Percentiles rank a stretch among this genome's conserved stretches.
phyloP scores from a whole-genome alignment of 37 sponge, comb jelly and placozoan species.

The Ianthella basta region DNA sequence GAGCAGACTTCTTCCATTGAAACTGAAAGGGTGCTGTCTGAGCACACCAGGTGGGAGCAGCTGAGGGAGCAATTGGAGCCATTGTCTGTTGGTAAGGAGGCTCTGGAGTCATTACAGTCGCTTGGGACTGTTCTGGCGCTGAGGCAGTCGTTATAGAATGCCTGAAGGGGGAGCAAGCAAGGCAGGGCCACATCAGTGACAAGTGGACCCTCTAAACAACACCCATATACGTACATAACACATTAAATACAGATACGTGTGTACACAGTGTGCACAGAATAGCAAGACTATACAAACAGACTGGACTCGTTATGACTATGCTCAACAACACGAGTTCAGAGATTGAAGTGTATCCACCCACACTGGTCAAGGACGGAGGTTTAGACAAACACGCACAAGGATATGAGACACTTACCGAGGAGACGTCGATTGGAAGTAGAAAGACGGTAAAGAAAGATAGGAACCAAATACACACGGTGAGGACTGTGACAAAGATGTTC shows the following conservation, averaged over 20 bases:
- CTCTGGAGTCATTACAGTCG: background rate
- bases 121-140: background rate
- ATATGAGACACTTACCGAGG: slow-evolving; percentile 72
- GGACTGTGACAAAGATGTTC: slow-evolving; percentile 76
- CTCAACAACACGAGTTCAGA: no score
- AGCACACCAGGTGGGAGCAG: slow-evolving; percentile 8
- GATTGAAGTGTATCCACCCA: no score
- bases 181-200: slow-evolving; percentile 1
- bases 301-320: no score
- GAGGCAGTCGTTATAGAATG: slow-evolving; percentile 60
- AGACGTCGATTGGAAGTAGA: slow-evolving; percentile 92
- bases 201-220: no score
- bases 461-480: slow-evolving; percentile 87
- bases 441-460: slow-evolving; percentile 91
- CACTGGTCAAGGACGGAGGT: no score
- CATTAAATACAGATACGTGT: no score
- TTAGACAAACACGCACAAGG: background rate
- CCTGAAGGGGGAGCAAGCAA: slow-evolving; percentile 26
- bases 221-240: no score
- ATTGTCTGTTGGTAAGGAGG: background rate
- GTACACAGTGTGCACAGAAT: no score
- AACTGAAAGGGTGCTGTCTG: background rate
- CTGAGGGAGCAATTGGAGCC: background rate
- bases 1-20: background rate
- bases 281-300: no score